A percentile compares a stretch with the other conserved stretches of the same genome.
Conservation (phyloP, 2,888 invertebrate species). For the Scaptomyza caliginosa region DNA sequence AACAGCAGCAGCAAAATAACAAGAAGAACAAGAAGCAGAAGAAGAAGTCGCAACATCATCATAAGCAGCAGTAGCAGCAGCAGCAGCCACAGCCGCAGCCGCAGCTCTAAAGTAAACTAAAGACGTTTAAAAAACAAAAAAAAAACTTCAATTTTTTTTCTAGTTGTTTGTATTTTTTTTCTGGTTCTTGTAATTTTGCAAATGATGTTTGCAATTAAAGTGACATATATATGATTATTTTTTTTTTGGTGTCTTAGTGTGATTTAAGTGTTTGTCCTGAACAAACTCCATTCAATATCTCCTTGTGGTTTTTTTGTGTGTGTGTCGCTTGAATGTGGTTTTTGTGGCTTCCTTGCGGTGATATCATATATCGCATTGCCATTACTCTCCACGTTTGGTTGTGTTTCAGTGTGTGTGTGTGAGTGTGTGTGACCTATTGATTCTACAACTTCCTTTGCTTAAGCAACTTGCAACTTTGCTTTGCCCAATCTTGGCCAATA, state of each 20-base stretch:
- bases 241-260: slow-evolving; percentile 6
- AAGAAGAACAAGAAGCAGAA: slow-evolving; percentile 30
- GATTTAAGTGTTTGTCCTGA: not conserved
- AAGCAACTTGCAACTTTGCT: slow-evolving; percentile 34
- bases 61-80: slow-evolving; percentile 47
- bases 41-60: slow-evolving; percentile 45
- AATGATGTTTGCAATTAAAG: slow-evolving; percentile 39
- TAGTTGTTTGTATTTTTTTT: slow-evolving; percentile 14
- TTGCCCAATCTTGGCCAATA: slow-evolving; percentile 23
- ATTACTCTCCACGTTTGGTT: slow-evolving; percentile 17
- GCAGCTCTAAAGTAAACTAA: slow-evolving; percentile 38
- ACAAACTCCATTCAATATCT: not conserved
- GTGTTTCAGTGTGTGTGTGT: slow-evolving; percentile 23
- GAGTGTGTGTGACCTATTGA: slow-evolving; percentile 71
- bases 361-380: slow-evolving; percentile 69
- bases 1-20: slow-evolving; percentile 42
- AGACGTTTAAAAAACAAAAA: slow-evolving; percentile 6
- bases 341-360: slow-evolving; percentile 75
- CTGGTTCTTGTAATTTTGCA: not conserved
- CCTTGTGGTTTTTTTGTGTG: slow-evolving; percentile 6
- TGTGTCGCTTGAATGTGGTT: slow-evolving; percentile 35
- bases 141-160: slow-evolving; percentile 20
- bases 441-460: slow-evolving; percentile 68
- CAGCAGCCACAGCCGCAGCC: slow-evolving; percentile 44
- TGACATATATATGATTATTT: slow-evolving; percentile 37